Conservation (phyloP, 2,888 invertebrate genomes). For the Dasypogon diadema region DNA sequence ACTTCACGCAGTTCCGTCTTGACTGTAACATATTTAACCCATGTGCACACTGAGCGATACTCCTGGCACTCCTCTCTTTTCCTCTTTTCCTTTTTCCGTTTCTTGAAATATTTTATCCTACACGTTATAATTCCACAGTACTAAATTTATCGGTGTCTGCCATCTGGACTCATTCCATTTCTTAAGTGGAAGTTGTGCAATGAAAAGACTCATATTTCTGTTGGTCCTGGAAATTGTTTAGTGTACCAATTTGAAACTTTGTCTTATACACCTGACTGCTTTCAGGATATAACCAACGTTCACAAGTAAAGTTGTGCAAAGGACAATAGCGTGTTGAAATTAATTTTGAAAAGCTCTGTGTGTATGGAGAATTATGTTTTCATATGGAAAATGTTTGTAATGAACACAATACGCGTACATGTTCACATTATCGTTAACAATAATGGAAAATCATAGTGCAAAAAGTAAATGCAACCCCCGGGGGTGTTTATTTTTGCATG, state of each 20-base stretch:
- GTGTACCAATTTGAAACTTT: slow-evolving; percentile 1
- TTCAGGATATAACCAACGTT: neutral
- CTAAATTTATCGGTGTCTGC: slow-evolving; percentile 6
- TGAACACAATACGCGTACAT: no score
- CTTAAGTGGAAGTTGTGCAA: neutral
- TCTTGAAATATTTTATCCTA: neutral
- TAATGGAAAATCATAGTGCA: no score
- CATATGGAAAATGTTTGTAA: no score
- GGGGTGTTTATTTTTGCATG: no score
- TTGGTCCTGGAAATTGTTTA: neutral
- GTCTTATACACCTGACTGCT: neutral
- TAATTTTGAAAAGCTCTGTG: neutral
- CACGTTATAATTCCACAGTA: neutral
- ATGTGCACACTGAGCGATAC: neutral
- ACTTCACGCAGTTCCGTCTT: neutral
- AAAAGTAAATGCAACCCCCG: no score
- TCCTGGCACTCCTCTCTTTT: no score
- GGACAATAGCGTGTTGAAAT: neutral
- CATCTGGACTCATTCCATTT: slow-evolving; percentile 5
- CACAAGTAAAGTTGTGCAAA: neutral
- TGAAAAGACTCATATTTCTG: neutral
- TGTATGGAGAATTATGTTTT: no score
- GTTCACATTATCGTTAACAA: no score
- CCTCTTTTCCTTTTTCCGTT: no score
- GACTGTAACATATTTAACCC: slow-evolving; percentile 17